Base-by-base conservation (phyloP, 2,797 vertebrate species). In the Potorous gilbertii region DNA sequence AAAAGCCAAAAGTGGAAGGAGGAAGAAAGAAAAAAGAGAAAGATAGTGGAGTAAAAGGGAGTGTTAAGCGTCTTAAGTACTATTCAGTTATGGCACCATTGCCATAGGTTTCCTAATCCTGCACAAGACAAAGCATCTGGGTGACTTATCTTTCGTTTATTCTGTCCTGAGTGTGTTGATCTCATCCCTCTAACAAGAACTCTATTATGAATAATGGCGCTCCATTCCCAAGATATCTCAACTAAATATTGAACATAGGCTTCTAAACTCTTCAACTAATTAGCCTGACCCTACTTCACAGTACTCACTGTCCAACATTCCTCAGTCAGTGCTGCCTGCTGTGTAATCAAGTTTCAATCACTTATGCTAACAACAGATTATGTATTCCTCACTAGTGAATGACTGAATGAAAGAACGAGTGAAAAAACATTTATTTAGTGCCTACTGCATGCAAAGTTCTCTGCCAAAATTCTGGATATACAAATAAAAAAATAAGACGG, bases 221-320 rank as follows among this genome's bases (percentile, higher is more conserved):
- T 87, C 24, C 54, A 94, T 46, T 50, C 52, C 12, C 55, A 56
- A 56, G 8, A 1, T 40, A 21, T 12, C n/a, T 96, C 13, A 56
- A 11, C 62, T 46, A 94, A 62, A 90, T 95, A 81, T 74, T 74
- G 21, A 93, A 92, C 55, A 40, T 11, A 56, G 24, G 1, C 66
- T 96, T 94, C 94, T 90, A 52, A 96, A 94, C 94, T 91, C 66
- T 90, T 95, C 91, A 40, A 55, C 29, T 95, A 66, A 89, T 54
- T 40, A 93, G 90, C 92, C 40, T 55, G 57, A 29, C 74, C 92
- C 92, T 87, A 94, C 74, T 56, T 91, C 90, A 90, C n/a, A 94
- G 59, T 34, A 6, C 93, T 94, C 62, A 27, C 89, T 40, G 56
- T 57, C 92, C n/a, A 40, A 5, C 87, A 95, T 40, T 93, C 24